A percentile compares a stretch with the other conserved stretches of the same genome.
These are phyloP conservation scores for Orchesellides sinensis DNA, from an alignment of 2,888 invertebrate genomes.

Conservation along the genomic window DNA sequence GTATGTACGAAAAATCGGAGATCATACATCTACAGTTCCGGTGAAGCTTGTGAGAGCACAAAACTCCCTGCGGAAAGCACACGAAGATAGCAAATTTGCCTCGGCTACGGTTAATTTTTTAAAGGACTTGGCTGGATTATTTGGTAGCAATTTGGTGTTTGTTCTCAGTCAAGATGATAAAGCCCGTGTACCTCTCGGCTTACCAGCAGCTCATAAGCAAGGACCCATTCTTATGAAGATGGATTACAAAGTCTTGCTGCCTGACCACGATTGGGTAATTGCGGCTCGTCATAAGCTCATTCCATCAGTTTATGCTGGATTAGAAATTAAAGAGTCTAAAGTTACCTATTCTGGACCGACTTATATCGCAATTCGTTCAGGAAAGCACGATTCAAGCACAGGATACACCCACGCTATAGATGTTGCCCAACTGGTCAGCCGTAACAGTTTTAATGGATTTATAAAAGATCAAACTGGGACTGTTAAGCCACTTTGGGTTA, in stretches of 20 bases:
- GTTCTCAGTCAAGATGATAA: slow-evolving; percentile 51
- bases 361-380: slow-evolving; percentile 76
- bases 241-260: slow-evolving; percentile 74
- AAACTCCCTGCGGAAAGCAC: slow-evolving; percentile 68
- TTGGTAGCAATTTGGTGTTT: slow-evolving; percentile 68
- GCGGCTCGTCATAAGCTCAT: slow-evolving; percentile 75
- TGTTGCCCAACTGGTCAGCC: slow-evolving; percentile 71
- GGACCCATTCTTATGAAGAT: slow-evolving; percentile 75
- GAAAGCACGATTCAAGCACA: slow-evolving; percentile 75
- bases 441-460: slow-evolving; percentile 73
- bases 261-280: slow-evolving; percentile 76
- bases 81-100: slow-evolving; percentile 75
- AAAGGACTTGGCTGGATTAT: slow-evolving; percentile 73
- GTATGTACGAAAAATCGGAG: not conserved
- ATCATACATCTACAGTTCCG: slow-evolving; percentile 58
- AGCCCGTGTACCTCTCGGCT: slow-evolving; percentile 76
- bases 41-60: slow-evolving; percentile 61
- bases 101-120: slow-evolving; percentile 73
- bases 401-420: slow-evolving; percentile 75
- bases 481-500: no score
- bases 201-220: slow-evolving; percentile 77
- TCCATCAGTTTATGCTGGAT: slow-evolving; percentile 75
- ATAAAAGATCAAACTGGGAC: no score
- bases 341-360: slow-evolving; percentile 76
- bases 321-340: slow-evolving; percentile 71